Percentiles rank a stretch among this genome's conserved stretches.
Conservation (phyloP, 2,113 vertebrate genomes). For the Pagrus major region DNA sequence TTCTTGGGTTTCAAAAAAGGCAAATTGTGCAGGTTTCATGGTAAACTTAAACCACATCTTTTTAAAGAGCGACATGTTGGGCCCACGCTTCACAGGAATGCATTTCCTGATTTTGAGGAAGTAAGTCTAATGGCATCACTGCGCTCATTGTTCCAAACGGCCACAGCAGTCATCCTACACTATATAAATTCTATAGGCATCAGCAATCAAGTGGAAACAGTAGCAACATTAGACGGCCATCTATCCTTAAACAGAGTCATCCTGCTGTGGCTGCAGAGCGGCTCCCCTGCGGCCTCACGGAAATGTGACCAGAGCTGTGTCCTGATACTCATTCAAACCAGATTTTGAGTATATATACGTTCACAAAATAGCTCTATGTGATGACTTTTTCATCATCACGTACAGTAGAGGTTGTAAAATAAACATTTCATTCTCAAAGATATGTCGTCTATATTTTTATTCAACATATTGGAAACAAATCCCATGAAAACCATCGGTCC, state of each 20-base stretch:
- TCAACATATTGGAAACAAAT: neutral
- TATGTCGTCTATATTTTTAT: neutral
- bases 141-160: constrained; percentile 53
- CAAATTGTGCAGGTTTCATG: constrained; percentile 30
- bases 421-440: neutral
- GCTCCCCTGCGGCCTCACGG: neutral
- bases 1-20: constrained; percentile 45
- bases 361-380: neutral
- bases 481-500: no score
- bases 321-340: neutral
- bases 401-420: neutral
- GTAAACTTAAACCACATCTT: constrained; percentile 55
- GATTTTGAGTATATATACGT: neutral
- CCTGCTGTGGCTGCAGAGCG: constrained; percentile 15
- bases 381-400: neutral
- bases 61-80: constrained; percentile 32
- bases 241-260: constrained; percentile 27
- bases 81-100: constrained; percentile 37
- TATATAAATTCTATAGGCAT: constrained; percentile 50
- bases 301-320: constrained; percentile 4
- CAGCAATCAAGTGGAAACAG: constrained; percentile 65
- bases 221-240: constrained; percentile 42
- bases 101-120: constrained; percentile 51
- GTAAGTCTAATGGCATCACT: constrained; percentile 54
- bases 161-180: constrained; percentile 48